Evolutionary conservation across 2,113 vertebrate genomes (phyloP).

Genomic region (Telmatochromis sp.): DNA sequence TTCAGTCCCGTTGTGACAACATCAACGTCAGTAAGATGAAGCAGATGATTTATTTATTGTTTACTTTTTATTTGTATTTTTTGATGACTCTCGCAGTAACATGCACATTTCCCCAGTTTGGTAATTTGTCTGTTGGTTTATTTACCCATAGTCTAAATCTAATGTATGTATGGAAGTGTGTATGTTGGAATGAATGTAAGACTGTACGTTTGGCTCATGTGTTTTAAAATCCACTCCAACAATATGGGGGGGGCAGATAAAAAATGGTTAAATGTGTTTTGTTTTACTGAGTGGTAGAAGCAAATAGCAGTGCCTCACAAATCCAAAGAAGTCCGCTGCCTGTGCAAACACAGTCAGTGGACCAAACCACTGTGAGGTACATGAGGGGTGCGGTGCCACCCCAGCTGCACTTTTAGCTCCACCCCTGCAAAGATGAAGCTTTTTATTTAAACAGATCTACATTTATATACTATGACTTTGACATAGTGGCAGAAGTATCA

Average conservation of each 20-base stretch:
- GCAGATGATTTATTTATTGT: background rate
- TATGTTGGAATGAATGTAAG: background rate
- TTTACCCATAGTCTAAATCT: background rate
- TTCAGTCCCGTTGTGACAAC: no score
- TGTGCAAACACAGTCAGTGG: background rate
- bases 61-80: background rate
- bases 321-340: background rate
- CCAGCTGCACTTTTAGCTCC: background rate
- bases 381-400: background rate
- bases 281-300: background rate
- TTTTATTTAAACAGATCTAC: background rate
- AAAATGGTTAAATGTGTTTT: background rate
- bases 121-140: background rate
- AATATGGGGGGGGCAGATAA: background rate
- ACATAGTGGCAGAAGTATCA: rapidly evolving
- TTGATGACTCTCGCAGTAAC: background rate
- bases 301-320: background rate
- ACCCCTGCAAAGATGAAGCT: background rate
- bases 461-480: background rate
- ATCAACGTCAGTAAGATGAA: background rate
- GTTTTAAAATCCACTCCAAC: background rate
- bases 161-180: background rate
- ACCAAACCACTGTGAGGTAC: background rate
- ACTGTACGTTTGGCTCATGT: rapidly evolving
- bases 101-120: rapidly evolving